Evolutionary conservation across 2,888 invertebrate genomes (phyloP), one percentile per base, ranked within the genome.

Genomic region (Parochlus steinenii): DNA sequence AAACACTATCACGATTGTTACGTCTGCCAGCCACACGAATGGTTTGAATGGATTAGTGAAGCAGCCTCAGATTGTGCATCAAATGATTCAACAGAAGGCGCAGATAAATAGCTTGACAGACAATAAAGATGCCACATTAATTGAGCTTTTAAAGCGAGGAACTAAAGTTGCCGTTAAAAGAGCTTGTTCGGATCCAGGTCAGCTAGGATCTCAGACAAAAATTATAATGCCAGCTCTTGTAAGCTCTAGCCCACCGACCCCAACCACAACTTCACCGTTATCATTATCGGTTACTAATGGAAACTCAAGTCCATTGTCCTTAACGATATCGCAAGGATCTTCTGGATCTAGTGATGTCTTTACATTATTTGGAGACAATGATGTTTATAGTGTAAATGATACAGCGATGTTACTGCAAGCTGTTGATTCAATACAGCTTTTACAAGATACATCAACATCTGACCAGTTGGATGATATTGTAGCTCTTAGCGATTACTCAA

Each of bases 351-450:
- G 70, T 33, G 65, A 65, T 33, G 63, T 67, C 10, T 78, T 75
- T 45, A 66, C 69, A 2, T 53, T 71, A 38, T 58, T 58, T 25
- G 51, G 51, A 29, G 53, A 82, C 50, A 79, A 80, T 43, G 83
- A 83, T 48, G 74, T 76, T n/a, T 81, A 80, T 40, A 74, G 73
- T 47, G 74, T 75, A 3, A 71, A 70, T 37, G 76, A 76, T 45
- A 69, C 71, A 7, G 59, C 61, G 15, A 74, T 77, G 62, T 58
- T 77, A 19, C 55, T 77, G 33, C 74, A 76, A 49, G 72, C 66
- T 4, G 68, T 71, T 5, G 69, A 71, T 48, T 62, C 74, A 3
- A 67, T 71, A 43, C 75, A 76, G 48, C 47, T 68, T 23, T 65
- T 78, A 33, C 71, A 72, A 50, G 72, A 74, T 43, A 64, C 71